Evolutionary conservation across 2,113 vertebrate genomes (phyloP).

Genomic region (Halcyon malimbica): DNA sequence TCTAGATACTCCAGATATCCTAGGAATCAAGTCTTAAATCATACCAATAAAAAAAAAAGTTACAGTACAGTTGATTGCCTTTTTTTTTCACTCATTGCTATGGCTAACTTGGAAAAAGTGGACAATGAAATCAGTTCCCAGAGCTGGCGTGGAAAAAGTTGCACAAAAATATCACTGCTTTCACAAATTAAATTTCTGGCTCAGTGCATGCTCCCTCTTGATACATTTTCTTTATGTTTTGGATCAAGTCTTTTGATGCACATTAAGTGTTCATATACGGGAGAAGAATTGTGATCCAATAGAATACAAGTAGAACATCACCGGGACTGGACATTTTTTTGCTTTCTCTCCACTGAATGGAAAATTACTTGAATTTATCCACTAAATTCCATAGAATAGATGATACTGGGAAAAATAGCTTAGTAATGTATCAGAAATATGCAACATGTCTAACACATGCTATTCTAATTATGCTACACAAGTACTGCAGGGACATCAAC

Average conservation of each 20-base stretch:
- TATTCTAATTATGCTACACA: accelerated
- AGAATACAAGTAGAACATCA: neutral
- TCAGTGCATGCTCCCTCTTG: neutral
- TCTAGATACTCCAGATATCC: neutral
- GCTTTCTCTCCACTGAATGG: neutral
- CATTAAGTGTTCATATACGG: accelerated
- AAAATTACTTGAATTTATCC: neutral
- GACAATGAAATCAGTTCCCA: neutral
- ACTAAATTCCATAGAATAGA: neutral
- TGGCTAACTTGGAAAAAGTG: neutral
- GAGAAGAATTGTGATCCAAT: neutral
- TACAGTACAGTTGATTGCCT: neutral
- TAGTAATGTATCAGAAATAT: accelerated
- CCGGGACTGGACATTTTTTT: accelerated
- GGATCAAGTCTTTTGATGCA: accelerated
- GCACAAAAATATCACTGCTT: neutral
- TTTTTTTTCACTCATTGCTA: neutral
- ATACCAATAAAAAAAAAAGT: neutral
- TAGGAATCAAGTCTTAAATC: neutral
- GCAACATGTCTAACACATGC: too few relatives aligned
- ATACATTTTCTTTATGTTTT: neutral
- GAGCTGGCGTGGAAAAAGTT: accelerated
- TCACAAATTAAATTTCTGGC: neutral
- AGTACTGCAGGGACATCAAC: accelerated
- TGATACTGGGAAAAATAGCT: accelerated